A percentile compares a stretch with the other conserved stretches of the same genome.
phyloP scores from a whole-genome alignment of 2,113 vertebrate species.

The Xenus cinereus region DNA sequence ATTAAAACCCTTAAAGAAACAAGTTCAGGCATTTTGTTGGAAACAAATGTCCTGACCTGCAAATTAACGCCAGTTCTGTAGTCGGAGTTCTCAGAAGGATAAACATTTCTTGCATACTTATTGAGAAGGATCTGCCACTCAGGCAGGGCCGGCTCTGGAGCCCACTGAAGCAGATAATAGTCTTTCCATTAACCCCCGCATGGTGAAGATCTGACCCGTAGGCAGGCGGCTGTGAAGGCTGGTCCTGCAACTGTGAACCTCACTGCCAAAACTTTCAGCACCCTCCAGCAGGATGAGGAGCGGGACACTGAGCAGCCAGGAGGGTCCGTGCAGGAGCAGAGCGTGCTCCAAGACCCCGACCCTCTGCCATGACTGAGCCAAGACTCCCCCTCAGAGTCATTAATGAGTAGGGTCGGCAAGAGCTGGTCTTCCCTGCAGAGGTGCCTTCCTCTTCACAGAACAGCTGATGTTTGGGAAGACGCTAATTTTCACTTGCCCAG shows the following conservation, averaged over 20 bases:
- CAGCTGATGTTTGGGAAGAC: neutral
- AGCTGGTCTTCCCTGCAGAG: neutral
- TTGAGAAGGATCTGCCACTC: neutral
- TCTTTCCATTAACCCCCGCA: neutral
- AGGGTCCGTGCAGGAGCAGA: neutral
- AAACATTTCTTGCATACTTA: conserved; percentile 1
- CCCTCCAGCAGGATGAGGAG: neutral
- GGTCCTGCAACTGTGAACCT: neutral
- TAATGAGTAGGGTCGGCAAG: neutral
- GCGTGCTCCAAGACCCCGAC: fast-evolving
- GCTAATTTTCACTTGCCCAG: neutral
- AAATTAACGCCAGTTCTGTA: neutral
- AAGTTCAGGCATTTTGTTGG: conserved; percentile 18
- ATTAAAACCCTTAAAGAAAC: neutral
- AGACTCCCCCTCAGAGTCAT: neutral
- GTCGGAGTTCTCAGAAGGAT: neutral
- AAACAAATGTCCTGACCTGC: conserved; percentile 20
- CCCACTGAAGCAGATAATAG: neutral
- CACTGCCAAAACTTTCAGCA: neutral
- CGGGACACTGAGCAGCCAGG: neutral
- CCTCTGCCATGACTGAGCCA: neutral
- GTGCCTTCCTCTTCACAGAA: neutral
- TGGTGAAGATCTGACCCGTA: neutral
- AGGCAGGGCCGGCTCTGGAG: neutral
- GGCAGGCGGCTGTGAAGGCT: neutral